Percentiles rank a stretch among this genome's conserved stretches.
Evolutionary conservation across 1,140 invertebrate species (phyloP).

Genomic region (Scaptomyza montana): DNA sequence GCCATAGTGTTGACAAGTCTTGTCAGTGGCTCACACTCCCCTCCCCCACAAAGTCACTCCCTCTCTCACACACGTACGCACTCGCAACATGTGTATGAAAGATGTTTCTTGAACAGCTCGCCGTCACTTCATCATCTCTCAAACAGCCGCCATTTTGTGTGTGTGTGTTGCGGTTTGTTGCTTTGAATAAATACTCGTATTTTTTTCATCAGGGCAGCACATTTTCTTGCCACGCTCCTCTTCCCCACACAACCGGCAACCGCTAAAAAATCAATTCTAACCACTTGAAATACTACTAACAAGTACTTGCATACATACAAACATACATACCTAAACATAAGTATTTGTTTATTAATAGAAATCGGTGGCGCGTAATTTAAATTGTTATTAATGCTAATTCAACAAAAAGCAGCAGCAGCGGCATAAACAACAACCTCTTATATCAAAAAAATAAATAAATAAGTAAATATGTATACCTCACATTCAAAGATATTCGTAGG

Average conservation of each 20-base stretch:
- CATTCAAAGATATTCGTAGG: conserved; percentile 52
- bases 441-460: conserved; percentile 29
- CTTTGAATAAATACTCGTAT: conserved; percentile 11
- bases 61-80: conserved; percentile 1
- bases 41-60: background rate
- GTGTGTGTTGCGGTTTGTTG: conserved; percentile 15
- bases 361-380: conserved; percentile 44
- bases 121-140: conserved; percentile 38
- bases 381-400: conserved; percentile 70
- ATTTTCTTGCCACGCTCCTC: conserved; percentile 20
- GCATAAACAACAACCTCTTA: conserved; percentile 28
- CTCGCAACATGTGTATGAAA: conserved; percentile 44
- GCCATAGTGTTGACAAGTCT: conserved; percentile 42
- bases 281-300: conserved; percentile 40
- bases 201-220: conserved; percentile 18
- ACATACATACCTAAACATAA: conserved; percentile 1
- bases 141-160: conserved; percentile 31
- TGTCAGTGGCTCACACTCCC: conserved; percentile 26
- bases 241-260: background rate
- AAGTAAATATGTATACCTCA: conserved; percentile 27
- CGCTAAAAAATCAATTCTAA: conserved; percentile 33
- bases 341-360: conserved; percentile 50
- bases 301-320: conserved; percentile 25
- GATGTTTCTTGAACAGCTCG: conserved; percentile 37
- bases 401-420: conserved; percentile 37